These are phyloP conservation scores for Grammatotria lemairii DNA, from an alignment of 2,113 vertebrate genomes.

Conservation along the genomic window DNA sequence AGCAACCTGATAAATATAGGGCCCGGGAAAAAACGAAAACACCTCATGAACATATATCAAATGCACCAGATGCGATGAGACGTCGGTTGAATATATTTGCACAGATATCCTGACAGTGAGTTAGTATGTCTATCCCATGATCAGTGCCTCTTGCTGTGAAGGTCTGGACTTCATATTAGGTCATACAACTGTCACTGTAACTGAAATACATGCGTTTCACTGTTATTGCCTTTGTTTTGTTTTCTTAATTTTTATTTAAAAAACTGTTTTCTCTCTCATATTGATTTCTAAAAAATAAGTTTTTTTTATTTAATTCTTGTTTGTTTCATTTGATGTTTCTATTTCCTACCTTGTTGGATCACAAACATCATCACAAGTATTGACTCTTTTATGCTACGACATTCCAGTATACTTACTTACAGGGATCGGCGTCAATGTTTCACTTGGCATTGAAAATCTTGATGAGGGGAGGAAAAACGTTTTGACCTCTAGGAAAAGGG, in stretches of 20 bases:
- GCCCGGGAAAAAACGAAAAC: background rate
- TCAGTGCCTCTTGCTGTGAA: slow-evolving; percentile 14
- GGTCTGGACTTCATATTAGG: slow-evolving; percentile 28
- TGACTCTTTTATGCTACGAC: slow-evolving; percentile 52
- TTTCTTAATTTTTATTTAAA: slow-evolving; percentile 39
- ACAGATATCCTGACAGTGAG: slow-evolving; percentile 41
- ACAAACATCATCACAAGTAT: slow-evolving; percentile 57
- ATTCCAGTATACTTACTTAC: slow-evolving; percentile 47
- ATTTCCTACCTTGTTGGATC: slow-evolving; percentile 43
- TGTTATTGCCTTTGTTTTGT: slow-evolving; percentile 65
- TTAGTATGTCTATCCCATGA: slow-evolving; percentile 20
- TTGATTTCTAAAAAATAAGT: slow-evolving; percentile 62
- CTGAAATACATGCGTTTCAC: slow-evolving; percentile 69
- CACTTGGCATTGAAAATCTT: slow-evolving; percentile 31
- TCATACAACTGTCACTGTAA: slow-evolving; percentile 43
- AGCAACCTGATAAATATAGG: slow-evolving; percentile 54
- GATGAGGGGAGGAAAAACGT: slow-evolving; percentile 29
- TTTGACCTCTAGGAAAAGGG: slow-evolving; percentile 33
- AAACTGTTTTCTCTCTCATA: slow-evolving; percentile 29
- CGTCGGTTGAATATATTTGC: slow-evolving; percentile 40
- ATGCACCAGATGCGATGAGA: slow-evolving; percentile 49
- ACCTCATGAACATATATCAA: slow-evolving; percentile 46
- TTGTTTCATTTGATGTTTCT: slow-evolving; percentile 30
- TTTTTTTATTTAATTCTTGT: background rate
- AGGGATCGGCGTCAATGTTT: slow-evolving; percentile 21